phyloP scores from a whole-genome alignment of 1,140 invertebrate genomes.

The Probaryconus sp. region DNA sequence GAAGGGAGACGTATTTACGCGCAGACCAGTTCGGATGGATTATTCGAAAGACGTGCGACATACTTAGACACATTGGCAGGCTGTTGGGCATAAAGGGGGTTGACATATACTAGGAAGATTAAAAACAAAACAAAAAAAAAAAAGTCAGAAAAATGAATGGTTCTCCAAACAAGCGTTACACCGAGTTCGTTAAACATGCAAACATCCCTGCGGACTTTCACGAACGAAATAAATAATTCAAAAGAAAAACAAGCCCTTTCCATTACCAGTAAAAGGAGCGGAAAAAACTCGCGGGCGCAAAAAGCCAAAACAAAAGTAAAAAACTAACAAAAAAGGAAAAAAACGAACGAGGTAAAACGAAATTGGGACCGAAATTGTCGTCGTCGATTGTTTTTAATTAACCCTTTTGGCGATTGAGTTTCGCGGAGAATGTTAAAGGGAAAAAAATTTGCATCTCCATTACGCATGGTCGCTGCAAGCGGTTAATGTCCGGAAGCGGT shows the following conservation, averaged over 20 bases:
- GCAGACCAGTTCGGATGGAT: no score
- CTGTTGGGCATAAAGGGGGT: no score
- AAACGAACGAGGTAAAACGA: no score
- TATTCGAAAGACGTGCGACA: no score
- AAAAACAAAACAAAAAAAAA: no score
- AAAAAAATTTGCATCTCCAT: constrained; percentile 34
- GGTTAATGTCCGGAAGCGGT: constrained; percentile 27
- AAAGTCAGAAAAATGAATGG: no score
- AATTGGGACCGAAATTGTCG: not conserved
- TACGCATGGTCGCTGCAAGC: constrained; percentile 12
- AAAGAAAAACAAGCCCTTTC: constrained; percentile 51
- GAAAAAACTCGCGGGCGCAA: constrained; percentile 1
- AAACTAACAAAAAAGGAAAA: no score
- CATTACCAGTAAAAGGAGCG: constrained; percentile 30
- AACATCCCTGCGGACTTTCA: constrained; percentile 11
- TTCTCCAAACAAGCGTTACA: not conserved
- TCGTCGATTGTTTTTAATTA: constrained; percentile 23
- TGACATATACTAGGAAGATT: no score
- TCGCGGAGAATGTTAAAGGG: not conserved
- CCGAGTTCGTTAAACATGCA: constrained; percentile 41
- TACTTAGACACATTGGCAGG: no score
- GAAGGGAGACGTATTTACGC: no score
- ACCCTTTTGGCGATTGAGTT: constrained; percentile 3
- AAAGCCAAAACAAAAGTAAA: no score
- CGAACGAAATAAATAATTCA: constrained; percentile 44